Evolutionary conservation across 2,113 vertebrate species (phyloP).

Genomic region (Odontophorus gujanensis): DNA sequence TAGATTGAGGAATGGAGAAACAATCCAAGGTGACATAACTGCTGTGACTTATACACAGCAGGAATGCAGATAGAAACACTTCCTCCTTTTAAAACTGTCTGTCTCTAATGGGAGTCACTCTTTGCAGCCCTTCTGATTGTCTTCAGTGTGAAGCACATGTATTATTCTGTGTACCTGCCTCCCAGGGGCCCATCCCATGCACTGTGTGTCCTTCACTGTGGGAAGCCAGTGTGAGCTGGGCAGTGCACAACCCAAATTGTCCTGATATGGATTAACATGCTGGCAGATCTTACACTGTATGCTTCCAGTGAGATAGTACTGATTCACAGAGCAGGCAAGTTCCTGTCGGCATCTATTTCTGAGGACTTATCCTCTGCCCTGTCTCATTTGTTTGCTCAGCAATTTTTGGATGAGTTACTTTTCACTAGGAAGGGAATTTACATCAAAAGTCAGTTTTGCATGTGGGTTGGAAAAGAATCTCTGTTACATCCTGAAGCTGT

Average conservation of each 20-base stretch:
- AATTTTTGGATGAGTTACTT: neutral
- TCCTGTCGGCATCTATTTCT: neutral
- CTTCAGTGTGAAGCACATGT: neutral
- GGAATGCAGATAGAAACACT: neutral
- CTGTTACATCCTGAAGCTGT: neutral
- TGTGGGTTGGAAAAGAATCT: neutral
- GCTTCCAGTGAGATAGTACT: neutral
- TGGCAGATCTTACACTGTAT: rapidly evolving
- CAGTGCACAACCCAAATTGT: rapidly evolving
- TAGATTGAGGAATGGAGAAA: neutral
- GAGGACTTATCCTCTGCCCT: neutral
- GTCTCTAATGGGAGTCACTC: neutral
- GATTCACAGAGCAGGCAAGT: neutral
- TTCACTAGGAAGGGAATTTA: neutral
- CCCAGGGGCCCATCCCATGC: neutral
- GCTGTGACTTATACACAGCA: neutral
- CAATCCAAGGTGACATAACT: neutral
- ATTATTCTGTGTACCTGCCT: neutral
- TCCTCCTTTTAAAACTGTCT: neutral
- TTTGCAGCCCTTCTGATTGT: neutral
- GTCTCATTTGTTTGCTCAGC: neutral
- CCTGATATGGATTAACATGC: rapidly evolving
- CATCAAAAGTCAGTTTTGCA: neutral
- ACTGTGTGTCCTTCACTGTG: neutral
- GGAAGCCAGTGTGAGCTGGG: neutral